Percentiles rank a stretch among this genome's conserved stretches.
Conservation (phyloP, 2,888 invertebrate species). For the Troilus luridus region DNA sequence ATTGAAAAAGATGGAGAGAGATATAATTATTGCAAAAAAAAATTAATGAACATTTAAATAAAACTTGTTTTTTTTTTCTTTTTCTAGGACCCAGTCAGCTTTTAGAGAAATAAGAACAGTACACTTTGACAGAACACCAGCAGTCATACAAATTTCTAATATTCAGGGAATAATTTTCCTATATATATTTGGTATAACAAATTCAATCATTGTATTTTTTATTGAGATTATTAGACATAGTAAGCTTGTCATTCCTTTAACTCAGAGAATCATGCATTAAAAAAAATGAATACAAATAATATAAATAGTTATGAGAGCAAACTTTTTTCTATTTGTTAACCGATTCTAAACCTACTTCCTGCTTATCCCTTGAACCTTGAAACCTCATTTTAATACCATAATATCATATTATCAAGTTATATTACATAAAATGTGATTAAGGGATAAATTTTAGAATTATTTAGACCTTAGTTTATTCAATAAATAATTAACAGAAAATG, state of each 20-base stretch:
- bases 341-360: not conserved
- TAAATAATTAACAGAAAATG: no score
- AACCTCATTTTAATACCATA: no score
- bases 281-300: not conserved
- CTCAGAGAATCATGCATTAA: not conserved
- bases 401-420: no score
- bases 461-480: no score
- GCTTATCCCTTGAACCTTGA: not conserved
- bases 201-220: slow-evolving; percentile 61
- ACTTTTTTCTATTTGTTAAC: not conserved
- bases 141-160: slow-evolving; percentile 61
- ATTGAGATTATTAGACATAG: slow-evolving; percentile 55
- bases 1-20: no score
- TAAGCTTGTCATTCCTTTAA: not conserved
- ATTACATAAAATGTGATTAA: no score
- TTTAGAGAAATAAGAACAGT: slow-evolving; percentile 23
- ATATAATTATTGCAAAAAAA: no score
- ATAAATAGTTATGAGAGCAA: not conserved
- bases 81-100: slow-evolving; percentile 50
- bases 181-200: slow-evolving; percentile 60
- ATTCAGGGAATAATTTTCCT: slow-evolving; percentile 64
- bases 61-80: not conserved
- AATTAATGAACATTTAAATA: not conserved
- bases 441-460: no score
- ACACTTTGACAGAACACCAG: slow-evolving; percentile 58